These are phyloP conservation scores for Cantharis nigra DNA, from an alignment of 2,888 invertebrate genomes.

Conservation along the genomic window DNA sequence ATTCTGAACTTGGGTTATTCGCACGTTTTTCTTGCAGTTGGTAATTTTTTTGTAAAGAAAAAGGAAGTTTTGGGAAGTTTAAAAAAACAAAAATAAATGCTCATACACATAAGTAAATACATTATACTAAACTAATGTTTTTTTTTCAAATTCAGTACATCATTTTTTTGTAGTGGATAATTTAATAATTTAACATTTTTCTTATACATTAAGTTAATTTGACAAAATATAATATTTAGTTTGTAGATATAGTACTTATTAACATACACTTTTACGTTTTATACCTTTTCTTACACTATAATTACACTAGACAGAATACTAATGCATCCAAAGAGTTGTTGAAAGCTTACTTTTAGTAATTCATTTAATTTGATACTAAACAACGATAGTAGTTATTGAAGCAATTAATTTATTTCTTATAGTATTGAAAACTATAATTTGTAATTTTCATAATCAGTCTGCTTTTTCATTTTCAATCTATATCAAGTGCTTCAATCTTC, in stretches of 20 bases:
- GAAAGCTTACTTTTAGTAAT: slow-evolving; percentile 17
- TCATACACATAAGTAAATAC: slow-evolving; percentile 50
- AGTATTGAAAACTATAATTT: not conserved
- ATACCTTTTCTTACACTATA: slow-evolving; percentile 24
- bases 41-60: too few species aligned
- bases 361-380: slow-evolving; percentile 11
- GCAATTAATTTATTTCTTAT: not conserved
- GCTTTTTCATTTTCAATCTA: not conserved
- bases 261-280: slow-evolving; percentile 26
- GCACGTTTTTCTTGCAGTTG: too few species aligned
- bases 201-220: slow-evolving; percentile 45
- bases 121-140: slow-evolving; percentile 49
- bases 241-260: slow-evolving; percentile 39
- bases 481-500: not conserved
- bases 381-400: not conserved
- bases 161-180: slow-evolving; percentile 42
- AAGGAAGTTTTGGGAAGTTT: slow-evolving; percentile 5
- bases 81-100: slow-evolving; percentile 51
- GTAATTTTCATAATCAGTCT: not conserved
- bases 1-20: too few species aligned
- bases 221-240: slow-evolving; percentile 52
- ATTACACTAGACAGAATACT: slow-evolving; percentile 15
- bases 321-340: slow-evolving; percentile 24
- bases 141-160: slow-evolving; percentile 54
- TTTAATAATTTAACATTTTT: slow-evolving; percentile 43